Evolutionary conservation across 2,113 vertebrate species (phyloP).

Genomic region (Nansenia antarctica): DNA sequence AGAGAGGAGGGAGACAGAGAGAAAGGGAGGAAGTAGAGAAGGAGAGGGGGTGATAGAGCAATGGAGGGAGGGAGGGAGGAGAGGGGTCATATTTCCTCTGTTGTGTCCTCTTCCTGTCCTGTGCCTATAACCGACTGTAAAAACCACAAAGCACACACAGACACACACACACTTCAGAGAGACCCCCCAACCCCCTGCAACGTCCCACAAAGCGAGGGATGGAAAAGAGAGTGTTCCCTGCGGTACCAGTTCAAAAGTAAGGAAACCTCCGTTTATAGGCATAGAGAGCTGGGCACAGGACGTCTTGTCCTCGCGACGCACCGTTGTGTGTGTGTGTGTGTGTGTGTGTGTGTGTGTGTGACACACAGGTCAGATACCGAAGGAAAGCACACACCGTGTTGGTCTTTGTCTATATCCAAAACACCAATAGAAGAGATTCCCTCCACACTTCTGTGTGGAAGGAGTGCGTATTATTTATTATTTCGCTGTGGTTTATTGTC

Average conservation of each 20-base stretch:
- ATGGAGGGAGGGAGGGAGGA: not conserved
- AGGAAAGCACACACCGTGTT: too few relatives aligned
- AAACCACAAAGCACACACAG: not conserved
- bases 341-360: conserved; percentile 1
- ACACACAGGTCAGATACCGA: not conserved
- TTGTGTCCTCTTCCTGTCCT: not conserved
- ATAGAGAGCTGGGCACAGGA: conserved; percentile 61
- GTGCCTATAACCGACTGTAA: not conserved
- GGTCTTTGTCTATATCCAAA: too few relatives aligned
- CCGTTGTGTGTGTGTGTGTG: not conserved
- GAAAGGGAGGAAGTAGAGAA: not conserved
- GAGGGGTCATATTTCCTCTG: not conserved
- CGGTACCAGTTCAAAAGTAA: not conserved
- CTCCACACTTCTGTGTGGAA: too few relatives aligned
- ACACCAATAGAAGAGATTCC: too few relatives aligned
- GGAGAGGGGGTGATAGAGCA: conserved; percentile 3
- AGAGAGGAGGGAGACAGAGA: not conserved
- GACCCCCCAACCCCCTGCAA: not conserved
- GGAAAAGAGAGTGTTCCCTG: not conserved
- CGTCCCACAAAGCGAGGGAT: not conserved
- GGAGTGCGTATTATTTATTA: too few relatives aligned
- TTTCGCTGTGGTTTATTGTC: too few relatives aligned
- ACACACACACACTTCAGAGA: not conserved
- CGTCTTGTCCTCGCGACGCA: conserved; percentile 57
- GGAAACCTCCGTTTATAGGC: not conserved